Evolutionary conservation across 2,888 invertebrate species (phyloP).

Genomic region (Limnephilus lunatus): DNA sequence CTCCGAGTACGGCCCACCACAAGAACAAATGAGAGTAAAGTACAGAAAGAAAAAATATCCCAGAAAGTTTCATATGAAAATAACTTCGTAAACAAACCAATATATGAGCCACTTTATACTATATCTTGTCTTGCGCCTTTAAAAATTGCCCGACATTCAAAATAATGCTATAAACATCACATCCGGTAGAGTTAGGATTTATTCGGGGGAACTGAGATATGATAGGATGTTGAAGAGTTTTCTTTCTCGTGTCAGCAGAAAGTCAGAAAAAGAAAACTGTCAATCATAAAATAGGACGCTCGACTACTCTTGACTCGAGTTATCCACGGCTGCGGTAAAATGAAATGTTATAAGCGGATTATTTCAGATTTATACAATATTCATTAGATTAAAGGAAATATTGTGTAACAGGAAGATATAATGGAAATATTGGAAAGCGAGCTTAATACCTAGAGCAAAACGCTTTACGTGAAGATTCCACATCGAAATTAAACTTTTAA

Average conservation of each 20-base stretch:
- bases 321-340: background rate
- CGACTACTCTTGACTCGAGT: background rate
- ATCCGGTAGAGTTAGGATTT: background rate
- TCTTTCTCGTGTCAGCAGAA: background rate
- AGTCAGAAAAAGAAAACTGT: background rate
- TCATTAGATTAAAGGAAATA: background rate
- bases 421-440: background rate
- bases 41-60: background rate
- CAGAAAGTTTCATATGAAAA: background rate
- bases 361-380: background rate
- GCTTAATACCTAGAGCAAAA: too few species aligned
- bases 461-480: too few species aligned
- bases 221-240: background rate
- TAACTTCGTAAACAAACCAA: background rate
- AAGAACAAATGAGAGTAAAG: background rate
- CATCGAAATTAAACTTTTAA: too few species aligned
- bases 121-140: background rate
- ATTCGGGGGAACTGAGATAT: background rate
- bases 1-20: background rate
- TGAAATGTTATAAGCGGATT: background rate
- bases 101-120: background rate
- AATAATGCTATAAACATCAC: background rate
- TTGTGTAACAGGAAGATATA: background rate
- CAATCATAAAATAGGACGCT: conserved; percentile 9
- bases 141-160: background rate